Percentiles rank a stretch among this genome's conserved stretches.
These are phyloP conservation scores for Melopsittacus undulatus DNA, from an alignment of 2,797 vertebrate genomes.

Conservation along the genomic window DNA sequence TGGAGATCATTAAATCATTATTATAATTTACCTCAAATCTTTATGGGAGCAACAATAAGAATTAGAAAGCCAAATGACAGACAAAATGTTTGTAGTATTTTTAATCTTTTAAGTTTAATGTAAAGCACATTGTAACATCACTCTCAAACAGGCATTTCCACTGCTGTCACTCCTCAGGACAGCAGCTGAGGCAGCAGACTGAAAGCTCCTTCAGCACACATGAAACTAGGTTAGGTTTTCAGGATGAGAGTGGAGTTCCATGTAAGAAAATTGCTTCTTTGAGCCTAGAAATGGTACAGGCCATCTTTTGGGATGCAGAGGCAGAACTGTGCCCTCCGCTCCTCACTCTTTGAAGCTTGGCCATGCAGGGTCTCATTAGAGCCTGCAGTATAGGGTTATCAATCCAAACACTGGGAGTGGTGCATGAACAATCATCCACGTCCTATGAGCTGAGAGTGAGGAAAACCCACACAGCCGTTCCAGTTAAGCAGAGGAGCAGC, in stretches of 20 bases:
- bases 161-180: background rate
- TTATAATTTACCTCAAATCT: background rate
- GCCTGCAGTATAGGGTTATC: rapidly evolving
- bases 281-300: background rate
- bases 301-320: background rate
- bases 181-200: background rate
- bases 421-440: rapidly evolving
- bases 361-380: background rate
- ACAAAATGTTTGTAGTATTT: background rate
- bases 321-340: rapidly evolving
- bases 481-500: background rate
- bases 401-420: rapidly evolving
- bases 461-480: background rate
- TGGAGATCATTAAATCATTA: background rate
- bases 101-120: background rate
- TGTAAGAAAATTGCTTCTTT: background rate
- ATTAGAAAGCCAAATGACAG: background rate
- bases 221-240: background rate
- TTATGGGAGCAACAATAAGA: background rate
- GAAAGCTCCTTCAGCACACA: background rate
- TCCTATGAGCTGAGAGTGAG: background rate
- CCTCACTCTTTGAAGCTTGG: background rate
- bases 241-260: background rate
- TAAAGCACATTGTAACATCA: rapidly evolving
- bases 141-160: background rate